phyloP scores from a whole-genome alignment of 2,113 vertebrate species.

The Diphyllodes magnificus region DNA sequence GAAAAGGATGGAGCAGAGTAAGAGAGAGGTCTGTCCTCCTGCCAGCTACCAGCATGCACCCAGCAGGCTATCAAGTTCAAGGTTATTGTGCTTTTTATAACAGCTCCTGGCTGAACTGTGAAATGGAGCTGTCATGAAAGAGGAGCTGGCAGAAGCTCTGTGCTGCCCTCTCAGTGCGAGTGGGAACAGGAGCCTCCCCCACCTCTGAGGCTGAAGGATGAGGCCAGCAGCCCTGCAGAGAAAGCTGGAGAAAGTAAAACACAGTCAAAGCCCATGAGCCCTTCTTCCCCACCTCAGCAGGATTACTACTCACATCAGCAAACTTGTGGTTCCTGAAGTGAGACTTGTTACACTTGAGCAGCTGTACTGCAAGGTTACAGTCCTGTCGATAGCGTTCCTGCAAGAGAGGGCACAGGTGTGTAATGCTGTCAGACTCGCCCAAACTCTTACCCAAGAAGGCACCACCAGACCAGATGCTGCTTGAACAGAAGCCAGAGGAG shows the following conservation, averaged over 20 bases:
- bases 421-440: not conserved
- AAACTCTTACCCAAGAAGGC: not conserved
- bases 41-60: conserved; percentile 7
- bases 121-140: conserved; percentile 47
- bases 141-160: conserved; percentile 7
- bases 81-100: conserved; percentile 60
- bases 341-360: conserved; percentile 98
- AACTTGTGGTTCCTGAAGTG: conserved; percentile 99
- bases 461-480: not conserved
- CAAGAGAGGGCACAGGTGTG: conserved; percentile 1
- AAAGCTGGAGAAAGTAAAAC: not conserved
- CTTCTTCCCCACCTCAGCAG: not conserved
- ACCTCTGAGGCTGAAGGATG: not conserved
- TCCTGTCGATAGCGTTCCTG: conserved; percentile 96
- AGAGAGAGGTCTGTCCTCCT: not conserved
- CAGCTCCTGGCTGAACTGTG: not conserved
- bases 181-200: not conserved
- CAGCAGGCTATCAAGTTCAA: conserved; percentile 48
- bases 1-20: not conserved
- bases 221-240: not conserved
- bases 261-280: not conserved
- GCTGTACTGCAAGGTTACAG: conserved; percentile 95
- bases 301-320: conserved; percentile 87
- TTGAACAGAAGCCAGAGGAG: not conserved
- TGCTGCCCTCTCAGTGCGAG: not conserved